phyloP scores from a whole-genome alignment of 2,888 invertebrate genomes.

The Cyclophora punctaria region DNA sequence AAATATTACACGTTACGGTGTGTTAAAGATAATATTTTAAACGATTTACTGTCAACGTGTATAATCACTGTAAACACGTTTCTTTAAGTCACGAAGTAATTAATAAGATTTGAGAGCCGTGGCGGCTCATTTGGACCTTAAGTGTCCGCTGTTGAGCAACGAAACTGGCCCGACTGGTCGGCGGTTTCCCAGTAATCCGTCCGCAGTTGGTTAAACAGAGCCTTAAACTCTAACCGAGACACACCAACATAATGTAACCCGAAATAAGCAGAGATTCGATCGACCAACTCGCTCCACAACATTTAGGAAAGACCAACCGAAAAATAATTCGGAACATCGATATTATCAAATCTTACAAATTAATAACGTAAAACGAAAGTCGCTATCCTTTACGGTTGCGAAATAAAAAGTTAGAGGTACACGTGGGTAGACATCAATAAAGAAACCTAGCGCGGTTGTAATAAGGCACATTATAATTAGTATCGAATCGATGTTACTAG shows the following conservation, averaged over 20 bases:
- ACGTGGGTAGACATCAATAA: conserved; percentile 39
- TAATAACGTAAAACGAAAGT: conserved; percentile 41
- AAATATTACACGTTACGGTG: no score
- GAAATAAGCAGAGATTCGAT: neutral
- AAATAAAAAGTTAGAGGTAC: conserved; percentile 49
- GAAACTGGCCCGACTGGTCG: conserved; percentile 51
- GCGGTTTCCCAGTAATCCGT: conserved; percentile 57
- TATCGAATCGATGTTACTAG: conserved; percentile 28
- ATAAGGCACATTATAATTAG: conserved; percentile 20
- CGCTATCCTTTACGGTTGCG: conserved; percentile 48
- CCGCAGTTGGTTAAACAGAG: conserved; percentile 33
- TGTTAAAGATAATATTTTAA: no score
- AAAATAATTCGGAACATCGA: neutral
- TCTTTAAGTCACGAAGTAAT: conserved; percentile 2
- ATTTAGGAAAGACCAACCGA: neutral
- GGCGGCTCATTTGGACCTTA: conserved; percentile 34
- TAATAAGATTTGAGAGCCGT: conserved; percentile 9
- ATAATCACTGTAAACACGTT: neutral
- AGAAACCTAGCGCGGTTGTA: conserved; percentile 21
- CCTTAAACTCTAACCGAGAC: conserved; percentile 27
- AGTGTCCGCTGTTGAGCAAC: conserved; percentile 34
- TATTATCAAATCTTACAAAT: conserved; percentile 1
- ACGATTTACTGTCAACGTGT: no score
- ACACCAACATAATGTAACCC: neutral
- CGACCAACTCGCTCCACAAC: no score